Conservation (phyloP, 2,888 invertebrate species). For the Cataglyphis albicans region DNA sequence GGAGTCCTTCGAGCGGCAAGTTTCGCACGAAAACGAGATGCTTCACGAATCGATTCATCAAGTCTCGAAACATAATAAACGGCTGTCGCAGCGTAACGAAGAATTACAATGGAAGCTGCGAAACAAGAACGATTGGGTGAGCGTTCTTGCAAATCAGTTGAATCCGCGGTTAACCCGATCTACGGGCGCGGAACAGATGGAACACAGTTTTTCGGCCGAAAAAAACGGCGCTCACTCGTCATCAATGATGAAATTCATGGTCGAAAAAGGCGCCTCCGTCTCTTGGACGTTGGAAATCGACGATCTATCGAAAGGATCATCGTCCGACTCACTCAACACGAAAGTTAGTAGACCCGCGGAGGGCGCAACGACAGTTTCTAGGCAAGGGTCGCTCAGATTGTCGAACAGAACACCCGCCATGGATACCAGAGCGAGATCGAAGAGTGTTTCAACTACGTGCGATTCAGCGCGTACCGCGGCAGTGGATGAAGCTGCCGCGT, state of each 20-base stretch:
- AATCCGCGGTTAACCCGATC: slow-evolving; percentile 79
- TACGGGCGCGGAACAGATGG: slow-evolving; percentile 79
- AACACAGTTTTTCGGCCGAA: slow-evolving; percentile 80
- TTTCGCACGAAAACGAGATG: slow-evolving; percentile 90
- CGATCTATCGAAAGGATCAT: slow-evolving; percentile 76
- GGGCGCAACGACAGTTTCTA: slow-evolving; percentile 70
- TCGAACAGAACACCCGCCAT: slow-evolving; percentile 74
- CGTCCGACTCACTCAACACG: slow-evolving; percentile 66
- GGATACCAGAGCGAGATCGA: slow-evolving; percentile 81
- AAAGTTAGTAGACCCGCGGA: slow-evolving; percentile 61
- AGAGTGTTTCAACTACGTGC: slow-evolving; percentile 81
- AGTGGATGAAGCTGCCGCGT: slow-evolving; percentile 65
- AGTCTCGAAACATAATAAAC: slow-evolving; percentile 92
- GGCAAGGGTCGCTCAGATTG: slow-evolving; percentile 81
- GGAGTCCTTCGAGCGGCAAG: slow-evolving; percentile 91
- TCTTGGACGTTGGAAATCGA: slow-evolving; percentile 95
- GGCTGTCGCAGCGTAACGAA: slow-evolving; percentile 94
- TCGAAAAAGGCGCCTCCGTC: slow-evolving; percentile 94
- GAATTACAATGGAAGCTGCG: slow-evolving; percentile 95
- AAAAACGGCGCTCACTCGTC: slow-evolving; percentile 88
- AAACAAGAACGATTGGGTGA: slow-evolving; percentile 92
- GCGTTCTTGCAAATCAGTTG: slow-evolving; percentile 82
- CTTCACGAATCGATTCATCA: slow-evolving; percentile 91
- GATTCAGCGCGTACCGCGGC: slow-evolving; percentile 67
- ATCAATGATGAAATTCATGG: slow-evolving; percentile 93